A percentile compares a stretch with the other conserved stretches of the same genome.
Conservation (phyloP, 2,113 vertebrate species). For the Pseudopodoces humilis region DNA sequence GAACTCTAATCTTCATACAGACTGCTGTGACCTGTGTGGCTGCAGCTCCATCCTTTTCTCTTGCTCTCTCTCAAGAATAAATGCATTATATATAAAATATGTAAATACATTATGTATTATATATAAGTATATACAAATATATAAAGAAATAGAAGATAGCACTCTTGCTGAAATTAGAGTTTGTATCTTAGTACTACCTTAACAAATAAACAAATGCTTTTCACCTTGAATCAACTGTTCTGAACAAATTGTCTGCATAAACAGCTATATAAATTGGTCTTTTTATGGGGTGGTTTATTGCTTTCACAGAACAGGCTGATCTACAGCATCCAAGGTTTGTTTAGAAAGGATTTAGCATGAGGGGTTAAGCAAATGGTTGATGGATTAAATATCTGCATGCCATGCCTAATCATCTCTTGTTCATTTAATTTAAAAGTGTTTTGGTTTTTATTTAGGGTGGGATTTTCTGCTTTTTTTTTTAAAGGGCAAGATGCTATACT, state of each 20-base stretch:
- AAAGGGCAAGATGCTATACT: neutral
- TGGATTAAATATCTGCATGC: neutral
- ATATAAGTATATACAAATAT: neutral
- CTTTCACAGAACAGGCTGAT: neutral
- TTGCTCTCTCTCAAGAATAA: neutral
- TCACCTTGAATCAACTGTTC: neutral
- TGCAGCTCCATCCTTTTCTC: neutral
- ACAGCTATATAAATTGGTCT: neutral
- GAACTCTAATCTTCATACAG: neutral
- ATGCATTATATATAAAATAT: neutral
- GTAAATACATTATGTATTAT: neutral
- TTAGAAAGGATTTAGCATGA: constrained; percentile 9
- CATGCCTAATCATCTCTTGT: neutral
- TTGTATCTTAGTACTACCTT: neutral
- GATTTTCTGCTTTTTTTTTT: neutral
- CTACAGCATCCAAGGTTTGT: neutral
- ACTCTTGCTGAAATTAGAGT: neutral
- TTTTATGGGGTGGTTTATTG: constrained; percentile 4
- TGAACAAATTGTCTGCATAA: neutral
- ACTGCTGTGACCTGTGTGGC: neutral
- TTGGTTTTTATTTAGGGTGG: neutral
- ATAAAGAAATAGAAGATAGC: neutral
- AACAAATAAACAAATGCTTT: neutral
- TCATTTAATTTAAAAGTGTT: neutral
- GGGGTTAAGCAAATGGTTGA: neutral